Evolutionary conservation across 2,888 invertebrate species (phyloP).

Genomic region (Nasonovia ribisnigri): DNA sequence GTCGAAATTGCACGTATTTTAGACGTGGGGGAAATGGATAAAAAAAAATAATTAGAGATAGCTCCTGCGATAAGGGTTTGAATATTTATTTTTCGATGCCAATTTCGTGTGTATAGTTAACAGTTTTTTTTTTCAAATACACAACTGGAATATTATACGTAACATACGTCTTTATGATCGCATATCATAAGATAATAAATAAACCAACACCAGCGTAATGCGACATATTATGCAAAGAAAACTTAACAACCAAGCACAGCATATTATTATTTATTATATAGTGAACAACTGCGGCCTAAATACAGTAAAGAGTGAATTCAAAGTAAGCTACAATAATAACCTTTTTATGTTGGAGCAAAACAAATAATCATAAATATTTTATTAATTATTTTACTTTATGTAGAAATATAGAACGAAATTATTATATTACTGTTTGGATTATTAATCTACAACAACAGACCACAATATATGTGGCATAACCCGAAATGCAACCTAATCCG

Average conservation of each 20-base stretch:
- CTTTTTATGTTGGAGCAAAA: no score
- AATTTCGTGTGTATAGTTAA: not conserved
- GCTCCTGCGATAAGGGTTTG: not conserved
- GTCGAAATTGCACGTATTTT: slow-evolving; percentile 48
- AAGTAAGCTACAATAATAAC: no score
- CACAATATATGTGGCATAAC: not conserved
- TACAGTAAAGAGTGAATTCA: no score
- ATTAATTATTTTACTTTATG: not conserved
- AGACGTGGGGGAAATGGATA: slow-evolving; percentile 33
- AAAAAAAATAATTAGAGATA: not conserved
- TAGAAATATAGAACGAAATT: not conserved
- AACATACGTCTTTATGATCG: not conserved
- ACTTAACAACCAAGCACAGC: no score
- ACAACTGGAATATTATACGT: not conserved
- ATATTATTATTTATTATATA: no score
- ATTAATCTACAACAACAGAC: not conserved
- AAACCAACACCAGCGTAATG: not conserved
- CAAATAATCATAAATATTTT: no score
- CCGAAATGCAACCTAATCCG: slow-evolving; percentile 21
- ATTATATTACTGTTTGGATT: not conserved
- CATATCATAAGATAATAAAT: not conserved
- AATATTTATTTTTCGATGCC: slow-evolving; percentile 8
- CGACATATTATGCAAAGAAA: no score
- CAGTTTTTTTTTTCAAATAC: not conserved
- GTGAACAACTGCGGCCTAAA: no score